These are phyloP conservation scores for Halictus ligatus DNA, from an alignment of 2,888 invertebrate genomes.

Conservation along the genomic window DNA sequence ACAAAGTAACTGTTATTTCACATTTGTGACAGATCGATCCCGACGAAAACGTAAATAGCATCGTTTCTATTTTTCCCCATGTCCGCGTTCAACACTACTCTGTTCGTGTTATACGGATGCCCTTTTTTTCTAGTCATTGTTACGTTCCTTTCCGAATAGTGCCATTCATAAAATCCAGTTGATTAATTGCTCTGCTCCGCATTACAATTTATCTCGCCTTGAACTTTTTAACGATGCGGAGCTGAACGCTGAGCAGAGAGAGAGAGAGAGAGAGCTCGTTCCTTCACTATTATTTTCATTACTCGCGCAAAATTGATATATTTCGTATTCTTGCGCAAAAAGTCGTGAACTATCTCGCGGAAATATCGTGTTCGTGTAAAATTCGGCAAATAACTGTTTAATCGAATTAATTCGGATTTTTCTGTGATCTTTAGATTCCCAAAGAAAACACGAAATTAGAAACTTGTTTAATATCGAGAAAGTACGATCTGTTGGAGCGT, in stretches of 20 bases:
- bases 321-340: not conserved
- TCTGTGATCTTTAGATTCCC: not conserved
- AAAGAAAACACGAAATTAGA: not conserved
- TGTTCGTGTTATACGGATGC: not conserved
- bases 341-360: not conserved
- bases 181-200: not conserved
- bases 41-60: constrained; percentile 21
- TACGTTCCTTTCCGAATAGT: not conserved
- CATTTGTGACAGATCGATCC: constrained; percentile 16
- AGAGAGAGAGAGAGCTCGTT: too few species aligned
- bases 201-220: not conserved
- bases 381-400: not conserved
- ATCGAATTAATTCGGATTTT: not conserved
- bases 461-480: not conserved
- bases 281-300: not conserved
- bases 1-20: not conserved
- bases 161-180: not conserved
- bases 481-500: not conserved
- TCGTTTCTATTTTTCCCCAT: not conserved
- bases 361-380: not conserved
- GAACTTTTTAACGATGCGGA: not conserved
- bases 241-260: not conserved
- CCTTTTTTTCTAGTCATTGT: not conserved
- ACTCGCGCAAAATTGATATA: not conserved
- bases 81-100: not conserved